phyloP scores from a whole-genome alignment of 1,140 invertebrate species.

The Meloidogyne chitwoodi region DNA sequence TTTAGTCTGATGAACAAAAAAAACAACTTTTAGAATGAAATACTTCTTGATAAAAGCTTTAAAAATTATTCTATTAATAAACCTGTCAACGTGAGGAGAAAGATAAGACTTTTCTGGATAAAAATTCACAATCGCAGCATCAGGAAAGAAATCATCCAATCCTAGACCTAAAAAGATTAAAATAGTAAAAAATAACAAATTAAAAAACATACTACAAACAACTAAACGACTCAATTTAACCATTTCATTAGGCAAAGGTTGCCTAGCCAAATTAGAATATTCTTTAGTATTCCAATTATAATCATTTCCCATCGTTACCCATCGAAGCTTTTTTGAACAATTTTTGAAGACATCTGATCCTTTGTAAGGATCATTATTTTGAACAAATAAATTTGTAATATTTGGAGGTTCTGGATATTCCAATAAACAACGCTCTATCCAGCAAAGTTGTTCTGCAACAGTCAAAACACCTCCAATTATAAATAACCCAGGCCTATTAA shows the following conservation, averaged over 20 bases:
- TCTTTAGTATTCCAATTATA: slow-evolving; percentile 64
- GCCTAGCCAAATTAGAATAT: slow-evolving; percentile 37
- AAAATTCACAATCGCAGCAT: slow-evolving; percentile 55
- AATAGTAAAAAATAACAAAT: background rate
- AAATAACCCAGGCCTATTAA: slow-evolving; percentile 29
- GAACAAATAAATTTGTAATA: slow-evolving; percentile 48
- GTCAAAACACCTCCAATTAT: slow-evolving; percentile 33
- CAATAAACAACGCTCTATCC: slow-evolving; percentile 41
- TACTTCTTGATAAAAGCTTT: too few relatives aligned
- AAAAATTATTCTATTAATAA: background rate
- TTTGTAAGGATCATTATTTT: slow-evolving; percentile 29
- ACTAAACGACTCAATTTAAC: slow-evolving; percentile 33
- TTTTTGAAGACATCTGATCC: slow-evolving; percentile 22
- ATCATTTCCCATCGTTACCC: slow-evolving; percentile 59
- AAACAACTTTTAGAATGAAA: too few relatives aligned
- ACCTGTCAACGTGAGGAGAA: slow-evolving; percentile 55
- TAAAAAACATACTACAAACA: slow-evolving; percentile 1
- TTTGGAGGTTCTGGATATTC: slow-evolving; percentile 52
- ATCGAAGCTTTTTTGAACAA: slow-evolving; percentile 35
- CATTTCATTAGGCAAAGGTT: slow-evolving; percentile 44
- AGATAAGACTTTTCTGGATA: slow-evolving; percentile 51
- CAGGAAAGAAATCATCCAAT: slow-evolving; percentile 38
- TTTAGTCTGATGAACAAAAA: background rate
- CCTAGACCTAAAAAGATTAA: slow-evolving; percentile 24
- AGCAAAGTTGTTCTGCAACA: slow-evolving; percentile 26